These are phyloP conservation scores for Saturnia pavonia DNA, from an alignment of 2,888 invertebrate genomes.

Conservation along the genomic window DNA sequence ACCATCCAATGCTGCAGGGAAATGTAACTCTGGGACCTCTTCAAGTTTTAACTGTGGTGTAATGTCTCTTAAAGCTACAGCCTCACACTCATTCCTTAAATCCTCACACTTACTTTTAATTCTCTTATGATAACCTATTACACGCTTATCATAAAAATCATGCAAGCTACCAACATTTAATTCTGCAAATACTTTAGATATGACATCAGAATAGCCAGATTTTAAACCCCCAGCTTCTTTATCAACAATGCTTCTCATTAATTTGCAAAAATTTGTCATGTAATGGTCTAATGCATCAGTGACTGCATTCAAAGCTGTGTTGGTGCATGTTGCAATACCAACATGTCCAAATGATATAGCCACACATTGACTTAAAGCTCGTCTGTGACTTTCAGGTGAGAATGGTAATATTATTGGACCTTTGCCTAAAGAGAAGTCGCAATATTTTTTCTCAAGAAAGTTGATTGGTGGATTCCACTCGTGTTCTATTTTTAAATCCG, in stretches of 20 bases:
- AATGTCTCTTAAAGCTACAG: constrained; percentile 59
- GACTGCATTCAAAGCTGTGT: constrained; percentile 62
- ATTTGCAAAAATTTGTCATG: constrained; percentile 70
- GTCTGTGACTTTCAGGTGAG: constrained; percentile 72
- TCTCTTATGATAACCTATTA: constrained; percentile 66
- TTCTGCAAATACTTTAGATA: constrained; percentile 74
- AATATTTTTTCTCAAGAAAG: constrained; percentile 68
- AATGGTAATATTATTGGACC: constrained; percentile 68
- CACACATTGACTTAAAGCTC: constrained; percentile 70
- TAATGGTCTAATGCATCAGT: constrained; percentile 69
- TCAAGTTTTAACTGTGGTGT: constrained; percentile 70
- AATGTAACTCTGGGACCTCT: constrained; percentile 79
- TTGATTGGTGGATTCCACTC: constrained; percentile 61
- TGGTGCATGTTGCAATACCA: constrained; percentile 65
- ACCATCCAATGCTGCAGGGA: constrained; percentile 75
- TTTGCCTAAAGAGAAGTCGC: constrained; percentile 72
- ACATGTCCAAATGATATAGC: constrained; percentile 73
- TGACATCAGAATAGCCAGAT: constrained; percentile 71
- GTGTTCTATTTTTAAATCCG: constrained; percentile 59
- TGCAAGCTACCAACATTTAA: constrained; percentile 69
- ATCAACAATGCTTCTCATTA: constrained; percentile 67
- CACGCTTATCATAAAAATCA: constrained; percentile 68
- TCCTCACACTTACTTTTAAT: constrained; percentile 61
- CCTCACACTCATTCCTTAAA: constrained; percentile 58
- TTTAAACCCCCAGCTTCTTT: constrained; percentile 66